These are phyloP conservation scores for Thecophora atra DNA, from an alignment of 2,888 invertebrate genomes.

Conservation along the genomic window DNA sequence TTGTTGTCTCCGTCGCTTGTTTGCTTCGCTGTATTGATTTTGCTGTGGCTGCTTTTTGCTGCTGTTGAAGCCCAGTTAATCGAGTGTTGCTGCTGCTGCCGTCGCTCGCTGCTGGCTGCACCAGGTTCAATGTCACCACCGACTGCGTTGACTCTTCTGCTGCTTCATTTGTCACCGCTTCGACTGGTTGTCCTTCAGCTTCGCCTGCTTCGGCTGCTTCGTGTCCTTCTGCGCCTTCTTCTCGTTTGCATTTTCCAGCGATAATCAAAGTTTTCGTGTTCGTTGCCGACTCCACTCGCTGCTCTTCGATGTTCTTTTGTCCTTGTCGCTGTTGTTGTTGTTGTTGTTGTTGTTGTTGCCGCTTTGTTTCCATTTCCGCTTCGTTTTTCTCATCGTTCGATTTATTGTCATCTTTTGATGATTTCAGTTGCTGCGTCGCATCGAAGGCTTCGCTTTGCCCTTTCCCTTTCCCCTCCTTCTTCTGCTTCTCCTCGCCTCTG, in stretches of 20 bases:
- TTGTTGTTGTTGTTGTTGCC: slow-evolving; percentile 28
- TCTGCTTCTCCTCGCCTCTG: slow-evolving; percentile 25
- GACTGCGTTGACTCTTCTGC: neutral
- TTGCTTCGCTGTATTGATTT: neutral
- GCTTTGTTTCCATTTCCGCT: neutral
- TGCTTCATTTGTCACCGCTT: neutral
- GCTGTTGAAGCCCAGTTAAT: neutral
- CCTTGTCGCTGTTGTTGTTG: neutral
- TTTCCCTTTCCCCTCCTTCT: slow-evolving; percentile 35
- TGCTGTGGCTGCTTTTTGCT: neutral
- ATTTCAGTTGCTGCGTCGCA: slow-evolving; percentile 33
- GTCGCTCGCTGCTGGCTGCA: slow-evolving; percentile 15
- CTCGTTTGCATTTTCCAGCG: neutral
- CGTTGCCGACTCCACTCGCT: slow-evolving; percentile 3
- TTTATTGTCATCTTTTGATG: slow-evolving; percentile 28
- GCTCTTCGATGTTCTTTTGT: neutral
- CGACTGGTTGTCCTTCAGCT: neutral
- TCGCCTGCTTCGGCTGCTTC: neutral
- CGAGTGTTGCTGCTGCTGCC: slow-evolving; percentile 25
- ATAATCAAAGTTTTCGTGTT: slow-evolving; percentile 5
- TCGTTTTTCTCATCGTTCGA: neutral
- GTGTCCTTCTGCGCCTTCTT: neutral
- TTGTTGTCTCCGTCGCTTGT: neutral
- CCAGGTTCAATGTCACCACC: slow-evolving; percentile 18
- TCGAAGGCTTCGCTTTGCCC: slow-evolving; percentile 25